A percentile compares a stretch with the other conserved stretches of the same genome.
Evolutionary conservation across 2,888 invertebrate species (phyloP).

Genomic region (Bombylius major): DNA sequence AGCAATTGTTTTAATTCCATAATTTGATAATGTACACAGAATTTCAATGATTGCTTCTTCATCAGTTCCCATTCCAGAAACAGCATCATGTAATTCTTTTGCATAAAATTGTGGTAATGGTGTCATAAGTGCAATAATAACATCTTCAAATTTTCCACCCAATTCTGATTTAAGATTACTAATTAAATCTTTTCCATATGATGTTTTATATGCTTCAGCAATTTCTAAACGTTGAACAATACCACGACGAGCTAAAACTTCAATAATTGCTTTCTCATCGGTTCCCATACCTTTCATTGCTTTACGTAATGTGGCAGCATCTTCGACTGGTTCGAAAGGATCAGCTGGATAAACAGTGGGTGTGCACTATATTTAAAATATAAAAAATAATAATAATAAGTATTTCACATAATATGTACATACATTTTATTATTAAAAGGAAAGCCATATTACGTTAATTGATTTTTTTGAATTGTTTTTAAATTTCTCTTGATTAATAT

Average conservation of each 20-base stretch:
- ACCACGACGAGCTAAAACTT: constrained; percentile 75
- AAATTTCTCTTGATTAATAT: no score
- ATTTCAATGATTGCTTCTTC: constrained; percentile 88
- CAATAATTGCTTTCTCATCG: constrained; percentile 83
- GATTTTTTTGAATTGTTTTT: no score
- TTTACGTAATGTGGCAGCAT: constrained; percentile 71
- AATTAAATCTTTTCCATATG: constrained; percentile 78
- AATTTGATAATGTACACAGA: constrained; percentile 81
- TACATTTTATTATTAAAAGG: no score
- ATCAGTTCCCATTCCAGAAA: constrained; percentile 76
- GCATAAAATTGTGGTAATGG: constrained; percentile 84
- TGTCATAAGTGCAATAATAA: constrained; percentile 81
- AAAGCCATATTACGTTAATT: no score
- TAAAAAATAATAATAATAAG: no score
- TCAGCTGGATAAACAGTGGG: constrained; percentile 80
- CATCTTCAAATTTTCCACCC: constrained; percentile 79
- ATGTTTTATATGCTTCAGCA: constrained; percentile 79
- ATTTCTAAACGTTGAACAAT: constrained; percentile 86
- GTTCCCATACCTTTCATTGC: constrained; percentile 92
- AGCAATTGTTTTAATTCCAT: constrained; percentile 73
- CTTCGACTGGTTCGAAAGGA: constrained; percentile 72
- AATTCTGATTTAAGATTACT: constrained; percentile 81
- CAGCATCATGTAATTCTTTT: constrained; percentile 76
- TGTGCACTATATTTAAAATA: constrained; percentile 51
- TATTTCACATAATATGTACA: no score